These are phyloP conservation scores for Dolichopus griseipennis DNA, from an alignment of 2,888 invertebrate genomes.

Conservation along the genomic window DNA sequence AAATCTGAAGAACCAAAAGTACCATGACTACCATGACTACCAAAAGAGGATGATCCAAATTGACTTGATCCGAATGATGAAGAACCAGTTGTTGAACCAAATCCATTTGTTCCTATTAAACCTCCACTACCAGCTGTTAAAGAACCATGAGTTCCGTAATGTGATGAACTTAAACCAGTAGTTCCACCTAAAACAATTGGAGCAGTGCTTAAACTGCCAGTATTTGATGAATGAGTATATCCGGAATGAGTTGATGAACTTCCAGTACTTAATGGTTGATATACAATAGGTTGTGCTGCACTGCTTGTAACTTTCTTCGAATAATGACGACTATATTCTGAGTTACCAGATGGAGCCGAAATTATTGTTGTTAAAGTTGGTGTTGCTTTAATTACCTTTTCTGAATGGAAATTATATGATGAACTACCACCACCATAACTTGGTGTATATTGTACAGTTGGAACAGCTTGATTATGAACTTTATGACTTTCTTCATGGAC, in stretches of 20 bases:
- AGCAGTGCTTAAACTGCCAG: constrained; percentile 20
- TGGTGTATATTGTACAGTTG: constrained; percentile 16
- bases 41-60: constrained; percentile 18
- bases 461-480: constrained; percentile 22
- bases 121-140: constrained; percentile 24
- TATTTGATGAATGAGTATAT: constrained; percentile 12
- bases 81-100: constrained; percentile 22
- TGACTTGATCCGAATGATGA: constrained; percentile 13
- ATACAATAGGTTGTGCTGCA: constrained; percentile 10
- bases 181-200: constrained; percentile 15
- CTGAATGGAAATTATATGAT: constrained; percentile 21
- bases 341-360: constrained; percentile 19
- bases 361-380: constrained; percentile 17
- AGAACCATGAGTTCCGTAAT: constrained; percentile 10
- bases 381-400: constrained; percentile 20
- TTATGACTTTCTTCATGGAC: constrained; percentile 22
- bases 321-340: constrained; percentile 21
- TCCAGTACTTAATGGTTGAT: constrained; percentile 7
- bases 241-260: constrained; percentile 19
- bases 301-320: constrained; percentile 16
- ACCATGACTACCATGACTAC: constrained; percentile 9
- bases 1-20: constrained; percentile 26
- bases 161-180: constrained; percentile 7
- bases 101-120: constrained; percentile 21
- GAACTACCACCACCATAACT: constrained; percentile 21